phyloP scores from a whole-genome alignment of 2,113 vertebrate species.

The Penelope pileata region DNA sequence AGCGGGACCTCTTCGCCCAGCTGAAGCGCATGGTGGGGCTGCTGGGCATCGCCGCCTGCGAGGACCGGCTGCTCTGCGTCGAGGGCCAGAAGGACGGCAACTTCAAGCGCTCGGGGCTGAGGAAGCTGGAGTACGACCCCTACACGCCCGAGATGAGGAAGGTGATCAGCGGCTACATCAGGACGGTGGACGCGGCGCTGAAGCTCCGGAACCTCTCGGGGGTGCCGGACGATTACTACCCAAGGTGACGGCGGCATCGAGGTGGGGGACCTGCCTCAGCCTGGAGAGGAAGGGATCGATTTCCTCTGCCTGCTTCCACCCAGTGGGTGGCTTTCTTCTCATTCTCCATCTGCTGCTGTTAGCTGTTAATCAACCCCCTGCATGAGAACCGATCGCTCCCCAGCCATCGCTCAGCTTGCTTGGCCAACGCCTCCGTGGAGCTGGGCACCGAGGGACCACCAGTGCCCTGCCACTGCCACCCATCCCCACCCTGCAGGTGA shows the following conservation, averaged over 20 bases:
- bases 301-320: slow-evolving; percentile 58
- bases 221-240: slow-evolving; percentile 90
- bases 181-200: slow-evolving; percentile 85
- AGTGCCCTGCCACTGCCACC: not conserved
- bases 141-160: slow-evolving; percentile 90
- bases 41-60: slow-evolving; percentile 82
- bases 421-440: rapidly evolving
- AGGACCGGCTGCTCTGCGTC: slow-evolving; percentile 94
- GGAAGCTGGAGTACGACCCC: slow-evolving; percentile 93
- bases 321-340: slow-evolving; percentile 61
- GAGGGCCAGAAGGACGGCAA: slow-evolving; percentile 97
- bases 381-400: slow-evolving; percentile 49
- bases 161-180: slow-evolving; percentile 86
- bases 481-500: not conserved
- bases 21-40: slow-evolving; percentile 91
- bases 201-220: slow-evolving; percentile 86
- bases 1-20: slow-evolving; percentile 86
- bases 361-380: slow-evolving; percentile 47
- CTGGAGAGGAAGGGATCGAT: not conserved
- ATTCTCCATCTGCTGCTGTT: slow-evolving; percentile 28
- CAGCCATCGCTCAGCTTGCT: not conserved
- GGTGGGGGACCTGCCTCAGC: rapidly evolving
- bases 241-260: slow-evolving; percentile 89
- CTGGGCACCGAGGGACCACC: rapidly evolving
- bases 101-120: slow-evolving; percentile 93